Percentiles rank a stretch among this genome's conserved stretches.
These are phyloP conservation scores for Ceuthmochares aereus DNA, from an alignment of 2,113 vertebrate species.

Conservation along the genomic window DNA sequence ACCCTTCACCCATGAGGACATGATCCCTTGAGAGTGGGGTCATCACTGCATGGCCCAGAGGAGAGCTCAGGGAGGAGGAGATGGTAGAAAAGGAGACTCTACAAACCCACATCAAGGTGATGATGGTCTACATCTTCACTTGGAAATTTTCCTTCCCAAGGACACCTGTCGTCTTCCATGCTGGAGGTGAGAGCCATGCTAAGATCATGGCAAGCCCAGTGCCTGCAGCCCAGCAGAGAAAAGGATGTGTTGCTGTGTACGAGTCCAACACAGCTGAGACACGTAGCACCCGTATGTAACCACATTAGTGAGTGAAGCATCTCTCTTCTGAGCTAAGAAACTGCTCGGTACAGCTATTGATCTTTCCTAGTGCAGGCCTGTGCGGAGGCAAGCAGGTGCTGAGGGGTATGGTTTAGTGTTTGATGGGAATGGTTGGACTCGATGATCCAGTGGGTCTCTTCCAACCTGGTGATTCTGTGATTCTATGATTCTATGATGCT, in stretches of 20 bases:
- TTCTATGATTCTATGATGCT: too few species aligned
- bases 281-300: background rate
- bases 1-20: accelerated
- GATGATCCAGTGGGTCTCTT: too few species aligned
- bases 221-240: background rate
- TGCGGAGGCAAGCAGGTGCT: background rate
- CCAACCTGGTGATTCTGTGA: too few species aligned
- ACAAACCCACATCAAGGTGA: background rate
- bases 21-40: accelerated
- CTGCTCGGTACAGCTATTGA: background rate
- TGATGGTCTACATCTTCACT: accelerated
- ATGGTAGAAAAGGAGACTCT: background rate
- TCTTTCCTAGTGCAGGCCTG: background rate
- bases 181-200: background rate
- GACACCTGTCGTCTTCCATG: background rate
- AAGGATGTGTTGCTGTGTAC: background rate
- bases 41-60: accelerated
- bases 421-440: too few species aligned
- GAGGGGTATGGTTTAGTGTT: too few species aligned
- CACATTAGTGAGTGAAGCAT: background rate
- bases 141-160: background rate
- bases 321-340: background rate
- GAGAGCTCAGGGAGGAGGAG: background rate
- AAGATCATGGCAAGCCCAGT: background rate
- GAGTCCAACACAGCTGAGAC: background rate